Evolutionary conservation across 2,888 invertebrate species (phyloP).

Genomic region (Lycia hirtaria): DNA sequence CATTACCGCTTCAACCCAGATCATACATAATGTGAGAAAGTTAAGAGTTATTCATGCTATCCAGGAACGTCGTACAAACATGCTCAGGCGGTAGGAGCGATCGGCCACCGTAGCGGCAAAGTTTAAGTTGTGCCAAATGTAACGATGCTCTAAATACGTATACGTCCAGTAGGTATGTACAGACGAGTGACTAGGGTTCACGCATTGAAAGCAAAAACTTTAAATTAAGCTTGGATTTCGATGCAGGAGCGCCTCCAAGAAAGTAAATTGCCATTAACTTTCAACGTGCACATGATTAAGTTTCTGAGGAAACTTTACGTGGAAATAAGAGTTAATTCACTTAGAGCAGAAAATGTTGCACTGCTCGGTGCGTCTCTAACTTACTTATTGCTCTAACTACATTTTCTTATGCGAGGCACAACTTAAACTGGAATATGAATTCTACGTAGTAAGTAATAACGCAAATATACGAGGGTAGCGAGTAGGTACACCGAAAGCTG

Average conservation of each 20-base stretch:
- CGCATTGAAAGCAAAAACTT: conserved; percentile 58
- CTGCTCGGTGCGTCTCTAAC: conserved; percentile 36
- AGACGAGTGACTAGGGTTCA: conserved; percentile 48
- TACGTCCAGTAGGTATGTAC: conserved; percentile 21
- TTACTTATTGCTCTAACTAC: conserved; percentile 27
- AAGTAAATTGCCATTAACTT: conserved; percentile 66
- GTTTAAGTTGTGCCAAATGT: conserved; percentile 75
- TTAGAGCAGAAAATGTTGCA: conserved; percentile 47
- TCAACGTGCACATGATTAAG: conserved; percentile 58
- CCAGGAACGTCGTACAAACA: conserved; percentile 77
- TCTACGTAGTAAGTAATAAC: conserved; percentile 67
- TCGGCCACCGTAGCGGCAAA: conserved; percentile 68
- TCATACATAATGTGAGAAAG: conserved; percentile 71
- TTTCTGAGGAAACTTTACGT: conserved; percentile 55
- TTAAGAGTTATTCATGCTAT: conserved; percentile 76
- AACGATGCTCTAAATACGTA: conserved; percentile 40
- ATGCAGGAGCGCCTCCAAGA: conserved; percentile 51
- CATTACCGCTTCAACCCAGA: conserved; percentile 76
- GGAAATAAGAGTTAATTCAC: conserved; percentile 50
- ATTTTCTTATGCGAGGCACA: conserved; percentile 59
- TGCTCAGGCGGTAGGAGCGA: conserved; percentile 81
- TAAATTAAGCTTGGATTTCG: conserved; percentile 61
- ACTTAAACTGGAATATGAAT: conserved; percentile 64
- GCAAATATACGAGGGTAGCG: conserved; percentile 63
- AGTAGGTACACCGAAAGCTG: conserved; percentile 83